phyloP scores from a whole-genome alignment of 2,797 vertebrate species.

The Glyptemys insculpta region DNA sequence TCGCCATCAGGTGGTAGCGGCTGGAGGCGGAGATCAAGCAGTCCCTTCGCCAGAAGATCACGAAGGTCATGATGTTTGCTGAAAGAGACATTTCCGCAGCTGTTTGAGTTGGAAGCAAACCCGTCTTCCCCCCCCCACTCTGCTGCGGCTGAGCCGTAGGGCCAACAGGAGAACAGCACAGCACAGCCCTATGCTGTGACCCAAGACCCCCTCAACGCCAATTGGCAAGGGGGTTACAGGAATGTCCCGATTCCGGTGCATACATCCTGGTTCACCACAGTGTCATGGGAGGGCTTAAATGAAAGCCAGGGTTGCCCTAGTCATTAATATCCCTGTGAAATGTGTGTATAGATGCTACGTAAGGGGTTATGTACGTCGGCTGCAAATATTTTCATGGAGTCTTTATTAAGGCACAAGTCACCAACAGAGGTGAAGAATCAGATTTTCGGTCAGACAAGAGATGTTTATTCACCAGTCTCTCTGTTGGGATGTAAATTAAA shows the following conservation, averaged over 20 bases:
- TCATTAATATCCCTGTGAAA: not conserved
- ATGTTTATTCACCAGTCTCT: not conserved
- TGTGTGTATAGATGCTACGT: not conserved
- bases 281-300: no score
- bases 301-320: not conserved
- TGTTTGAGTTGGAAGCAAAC: not conserved
- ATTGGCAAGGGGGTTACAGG: no score
- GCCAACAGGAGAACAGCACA: not conserved
- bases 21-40: conserved; percentile 79
- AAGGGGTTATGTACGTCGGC: not conserved
- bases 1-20: conserved; percentile 78
- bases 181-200: not conserved
- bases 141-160: not conserved
- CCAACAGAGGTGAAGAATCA: not conserved
- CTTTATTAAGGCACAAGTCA: not conserved
- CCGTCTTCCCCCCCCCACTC: no score
- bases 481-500: not conserved
- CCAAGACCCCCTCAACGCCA: not conserved
- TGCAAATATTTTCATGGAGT: not conserved
- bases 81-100: not conserved
- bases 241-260: not conserved
- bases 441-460: not conserved
- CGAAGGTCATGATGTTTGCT: conserved; percentile 79
- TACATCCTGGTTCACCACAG: not conserved
- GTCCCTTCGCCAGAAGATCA: conserved; percentile 79